Base-by-base conservation (phyloP, 2,797 vertebrate genomes). In the Sebastes aleutianus region DNA sequence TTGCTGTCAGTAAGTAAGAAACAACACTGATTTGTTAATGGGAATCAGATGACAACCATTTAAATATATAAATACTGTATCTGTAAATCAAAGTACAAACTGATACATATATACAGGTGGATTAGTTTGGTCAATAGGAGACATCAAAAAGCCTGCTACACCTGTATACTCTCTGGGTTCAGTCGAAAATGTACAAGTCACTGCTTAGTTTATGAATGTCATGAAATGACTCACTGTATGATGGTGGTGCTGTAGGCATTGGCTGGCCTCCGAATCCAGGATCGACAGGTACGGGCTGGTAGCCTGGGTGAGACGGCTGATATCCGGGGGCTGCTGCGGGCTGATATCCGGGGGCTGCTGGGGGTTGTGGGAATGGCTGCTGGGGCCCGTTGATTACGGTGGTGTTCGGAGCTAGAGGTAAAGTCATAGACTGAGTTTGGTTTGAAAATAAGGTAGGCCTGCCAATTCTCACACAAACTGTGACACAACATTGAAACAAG, bases 221-320 rank as follows among this genome's bases (percentile, higher is more conserved):
- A 67, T 72, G 14, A 65, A 64, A 39, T 14, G 63, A 90, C 92
- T 91, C 80, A 94, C 92, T 1, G 76, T 93, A 91, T 16, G 81
- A 50, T 20, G 85, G 88, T 1, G 88, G 88, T 78, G 89, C 87
- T 8, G 80, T 63, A 7, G 91, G 84, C 5, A 81, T 27, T 10
- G 71, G 18, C 13, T 3, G 36, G 22, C 53, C 86, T 29, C 62
- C 62, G 27, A 82, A 82, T 20, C 76, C 86, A 1, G 85, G 61
- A 39, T 87, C 88, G 14, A 74, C 58, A 2, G 91, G 90, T 47
- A 95, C 74, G 1, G 83, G 71, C 43, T 88, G 91, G 85, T 95
- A 96, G 3, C 63, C 87, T 6, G 92, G 90, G 61, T 89, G 80
- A 2, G 65, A n/a, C 0, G 11, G 75, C n/a, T 81, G 80, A 24